Evolutionary conservation across 1,140 invertebrate species (phyloP).

Genomic region (Coptotermes formosanus): DNA sequence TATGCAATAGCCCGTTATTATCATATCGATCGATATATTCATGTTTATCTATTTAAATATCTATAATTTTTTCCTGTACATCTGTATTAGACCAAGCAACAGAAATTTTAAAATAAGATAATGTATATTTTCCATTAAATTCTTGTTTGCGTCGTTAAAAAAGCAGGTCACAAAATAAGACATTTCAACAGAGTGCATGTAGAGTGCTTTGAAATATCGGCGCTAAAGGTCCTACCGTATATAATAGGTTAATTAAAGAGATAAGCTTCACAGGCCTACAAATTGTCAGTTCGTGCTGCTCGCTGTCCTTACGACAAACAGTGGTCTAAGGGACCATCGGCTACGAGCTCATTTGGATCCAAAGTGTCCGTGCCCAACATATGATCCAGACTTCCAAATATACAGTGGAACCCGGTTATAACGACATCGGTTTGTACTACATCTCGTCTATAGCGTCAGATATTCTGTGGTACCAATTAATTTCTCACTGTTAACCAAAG

Average conservation of each 20-base stretch:
- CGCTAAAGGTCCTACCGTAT: neutral
- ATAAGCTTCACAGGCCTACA: conserved; percentile 2
- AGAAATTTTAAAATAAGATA: neutral
- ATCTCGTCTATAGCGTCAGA: no score
- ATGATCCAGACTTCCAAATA: no score
- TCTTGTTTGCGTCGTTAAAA: neutral
- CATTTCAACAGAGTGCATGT: neutral
- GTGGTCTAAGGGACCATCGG: neutral
- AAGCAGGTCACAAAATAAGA: neutral
- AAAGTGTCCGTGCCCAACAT: no score
- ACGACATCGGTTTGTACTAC: no score
- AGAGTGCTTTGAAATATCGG: neutral
- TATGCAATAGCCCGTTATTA: no score
- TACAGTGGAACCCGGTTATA: no score
- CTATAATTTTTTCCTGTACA: neutral
- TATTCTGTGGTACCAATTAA: no score
- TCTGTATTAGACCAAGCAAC: neutral
- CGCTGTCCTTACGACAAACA: neutral
- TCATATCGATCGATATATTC: no score
- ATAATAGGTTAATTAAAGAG: neutral
- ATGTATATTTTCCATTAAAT: neutral
- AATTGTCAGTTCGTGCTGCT: neutral
- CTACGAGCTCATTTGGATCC: no score
- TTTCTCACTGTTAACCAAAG: no score
- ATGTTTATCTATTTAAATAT: no score